Conservation (phyloP, 2,113 vertebrate genomes). For the Physeter macrocephalus region DNA sequence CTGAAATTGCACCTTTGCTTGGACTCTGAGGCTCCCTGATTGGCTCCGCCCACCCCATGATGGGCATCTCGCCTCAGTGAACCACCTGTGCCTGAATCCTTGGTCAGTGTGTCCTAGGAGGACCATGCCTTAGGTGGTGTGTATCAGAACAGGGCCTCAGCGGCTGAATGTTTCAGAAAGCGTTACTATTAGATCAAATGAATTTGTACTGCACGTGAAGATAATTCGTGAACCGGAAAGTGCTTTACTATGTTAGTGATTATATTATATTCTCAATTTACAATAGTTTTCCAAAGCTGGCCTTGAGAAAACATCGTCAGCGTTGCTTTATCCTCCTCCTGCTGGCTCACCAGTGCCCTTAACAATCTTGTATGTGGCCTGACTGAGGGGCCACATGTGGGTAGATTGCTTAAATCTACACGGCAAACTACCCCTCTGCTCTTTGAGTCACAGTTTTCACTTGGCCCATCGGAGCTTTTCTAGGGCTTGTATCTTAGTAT, state of each 20-base stretch:
- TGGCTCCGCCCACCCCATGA: fast-evolving
- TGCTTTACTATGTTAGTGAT: neutral
- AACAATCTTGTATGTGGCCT: fast-evolving
- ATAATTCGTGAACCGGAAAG: neutral
- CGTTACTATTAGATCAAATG: neutral
- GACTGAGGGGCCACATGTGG: neutral
- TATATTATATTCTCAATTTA: neutral
- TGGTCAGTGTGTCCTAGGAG: neutral
- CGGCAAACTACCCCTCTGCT: too few relatives aligned
- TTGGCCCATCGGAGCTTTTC: neutral
- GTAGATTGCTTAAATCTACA: fast-evolving
- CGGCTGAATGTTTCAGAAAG: neutral
- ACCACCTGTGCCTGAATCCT: fast-evolving
- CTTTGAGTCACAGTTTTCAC: neutral
- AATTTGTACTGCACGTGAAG: neutral
- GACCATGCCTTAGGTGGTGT: neutral
- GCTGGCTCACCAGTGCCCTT: neutral
- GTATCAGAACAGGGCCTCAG: neutral
- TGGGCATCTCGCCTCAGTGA: too few relatives aligned
- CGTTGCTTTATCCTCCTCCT: fast-evolving
- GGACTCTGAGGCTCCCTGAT: neutral
- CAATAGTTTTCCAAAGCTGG: neutral
- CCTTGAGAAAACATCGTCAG: neutral
- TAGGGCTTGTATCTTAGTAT: neutral
- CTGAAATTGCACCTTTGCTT: neutral